phyloP scores from a whole-genome alignment of 2,797 vertebrate genomes.

The Poecile montanus region DNA sequence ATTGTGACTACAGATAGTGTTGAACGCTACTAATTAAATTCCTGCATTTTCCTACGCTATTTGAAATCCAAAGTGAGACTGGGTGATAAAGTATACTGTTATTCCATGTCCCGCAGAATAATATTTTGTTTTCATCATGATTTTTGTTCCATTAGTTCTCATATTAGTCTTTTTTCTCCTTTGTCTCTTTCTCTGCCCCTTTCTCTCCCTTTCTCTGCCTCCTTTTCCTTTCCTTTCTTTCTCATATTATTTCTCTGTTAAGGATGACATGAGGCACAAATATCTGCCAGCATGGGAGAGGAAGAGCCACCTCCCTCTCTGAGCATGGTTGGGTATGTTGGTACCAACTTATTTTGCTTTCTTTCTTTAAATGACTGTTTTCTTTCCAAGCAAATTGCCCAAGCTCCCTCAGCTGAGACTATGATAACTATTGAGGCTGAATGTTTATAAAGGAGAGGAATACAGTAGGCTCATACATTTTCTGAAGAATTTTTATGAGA shows the following conservation, averaged over 20 bases:
- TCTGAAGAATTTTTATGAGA: slow-evolving; percentile 49
- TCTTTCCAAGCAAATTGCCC: not conserved
- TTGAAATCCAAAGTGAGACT: not conserved
- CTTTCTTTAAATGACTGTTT: not conserved
- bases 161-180: not conserved
- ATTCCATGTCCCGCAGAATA: not conserved
- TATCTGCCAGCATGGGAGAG: not conserved
- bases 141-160: not conserved
- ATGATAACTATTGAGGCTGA: not conserved
- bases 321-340: not conserved
- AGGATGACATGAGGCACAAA: not conserved
- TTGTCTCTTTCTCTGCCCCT: too few relatives aligned
- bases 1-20: not conserved
- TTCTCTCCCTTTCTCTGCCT: rapidly evolving
- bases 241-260: not conserved
- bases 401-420: slow-evolving; percentile 9
- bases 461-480: not conserved
- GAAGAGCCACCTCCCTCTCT: not conserved
- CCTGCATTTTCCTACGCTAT: not conserved
- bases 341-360: not conserved
- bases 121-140: not conserved
- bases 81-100: not conserved
- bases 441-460: slow-evolving; percentile 2
- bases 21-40: not conserved
- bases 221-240: not conserved